Base-by-base conservation (phyloP, 2,113 vertebrate genomes). In the Poecile atricapillus region DNA sequence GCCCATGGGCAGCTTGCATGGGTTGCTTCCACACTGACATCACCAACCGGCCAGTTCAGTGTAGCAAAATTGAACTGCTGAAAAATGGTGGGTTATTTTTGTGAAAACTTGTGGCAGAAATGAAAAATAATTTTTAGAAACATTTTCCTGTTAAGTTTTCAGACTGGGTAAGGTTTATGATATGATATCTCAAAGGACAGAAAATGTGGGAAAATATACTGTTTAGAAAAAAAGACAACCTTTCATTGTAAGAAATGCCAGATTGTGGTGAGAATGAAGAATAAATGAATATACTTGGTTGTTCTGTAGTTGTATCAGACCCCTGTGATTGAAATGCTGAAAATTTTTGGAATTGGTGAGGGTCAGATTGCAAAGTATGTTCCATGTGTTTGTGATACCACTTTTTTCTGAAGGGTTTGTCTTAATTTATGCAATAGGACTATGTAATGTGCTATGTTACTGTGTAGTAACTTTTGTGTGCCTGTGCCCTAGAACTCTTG, bases 31-130 rank as follows among this genome's bases (percentile, higher is more conserved):
- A 24, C 15, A 15, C 8, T 9, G 17, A 25, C 44, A 39, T 55
- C 75, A 27, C 76, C 37, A 70, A 27, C 10, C 15, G 23, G 43
- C 46, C 11, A 47, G 39, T 39, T 47, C 3, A 3, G 23, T 0
- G 1, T 69, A 47, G 63, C 13, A 5, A 16, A 83, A 31, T 10
- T 23, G 78, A 65, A 31, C 85, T 80, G 43, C 52, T 77, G 60
- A 44, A 43, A 94, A 65, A 81, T 74, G 83, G 64, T 93, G 92
- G 43, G 76, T 87, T 69, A 15, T 67, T 80, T 80, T 25, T 20
- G 24, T 50, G 31, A 67, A 91, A 67, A 47, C 28, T 63, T 52
- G 17, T 41, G 52, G 46, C 35, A 85, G n/a, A 76, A 65, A 63
- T 77, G 15, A 63, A 73, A 69, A 64, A 6, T 23, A 31, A 19